Evolutionary conservation across 2,888 invertebrate species (phyloP), one percentile per base, ranked within the genome.

Genomic region (Troilus luridus): DNA sequence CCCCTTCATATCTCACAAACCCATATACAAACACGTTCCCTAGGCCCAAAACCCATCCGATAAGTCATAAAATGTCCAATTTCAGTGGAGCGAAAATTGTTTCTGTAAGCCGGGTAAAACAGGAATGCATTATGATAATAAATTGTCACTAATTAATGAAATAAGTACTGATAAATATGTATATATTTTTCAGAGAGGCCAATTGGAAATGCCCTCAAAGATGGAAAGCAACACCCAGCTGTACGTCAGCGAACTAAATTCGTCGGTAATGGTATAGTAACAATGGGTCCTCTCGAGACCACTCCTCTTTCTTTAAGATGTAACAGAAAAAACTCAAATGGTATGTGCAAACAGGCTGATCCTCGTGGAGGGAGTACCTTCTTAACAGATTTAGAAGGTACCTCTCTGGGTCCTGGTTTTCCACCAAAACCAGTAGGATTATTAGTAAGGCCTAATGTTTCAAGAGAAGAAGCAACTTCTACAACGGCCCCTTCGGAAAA

Each of bases 381-480:
- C 54, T 54, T 81, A 24, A 81, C 81, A 81, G 21, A 81, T 81
- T 56, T 81, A 11, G 81, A 81, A 81, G 81, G 81, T 9, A 56
- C 54, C 8, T 54, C 81, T 54, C 54, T 81, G 54, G 81, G 81
- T 54, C 81, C 81, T 8, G 81, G 81, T 54, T 81, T 81, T 81
- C 81, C 81, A 81, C 81, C 81, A 81, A 81, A 81, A 81, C 81
- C 54, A 41, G 54, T 81, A 21, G 81, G 81, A 0, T 81, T 54
- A 10, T 10, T 54, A 41, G 81, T 56, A 41, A 24, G 54, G 19
- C 81, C 81, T 19, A 81, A 81, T 81, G 21, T 81, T 54, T 81
- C 81, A 54, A 81, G 54, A 81, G 81, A 54, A 81, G 81, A 54
- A 54, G 54, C 7, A 17, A 17, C 77, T 19, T 56, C 81, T 81